Evolutionary conservation across 1,140 invertebrate genomes (phyloP).

Genomic region (Caenorhabditis latens): DNA sequence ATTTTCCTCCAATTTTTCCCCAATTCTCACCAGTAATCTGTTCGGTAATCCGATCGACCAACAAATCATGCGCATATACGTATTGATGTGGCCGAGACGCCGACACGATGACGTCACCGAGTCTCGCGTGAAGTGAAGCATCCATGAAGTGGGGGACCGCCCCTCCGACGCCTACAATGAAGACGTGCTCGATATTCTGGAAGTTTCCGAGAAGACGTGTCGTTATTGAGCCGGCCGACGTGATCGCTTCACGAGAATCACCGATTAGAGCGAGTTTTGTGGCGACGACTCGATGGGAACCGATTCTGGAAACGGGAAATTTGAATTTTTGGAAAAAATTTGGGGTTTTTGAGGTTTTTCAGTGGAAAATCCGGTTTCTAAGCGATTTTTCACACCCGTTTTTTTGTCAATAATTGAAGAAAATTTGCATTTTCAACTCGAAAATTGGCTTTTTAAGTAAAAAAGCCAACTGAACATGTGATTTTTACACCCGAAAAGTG

Average conservation of each 20-base stretch:
- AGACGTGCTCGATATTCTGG: constrained; percentile 93
- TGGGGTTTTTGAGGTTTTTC: neutral
- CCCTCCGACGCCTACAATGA: constrained; percentile 94
- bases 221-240: constrained; percentile 92
- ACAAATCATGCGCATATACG: constrained; percentile 73
- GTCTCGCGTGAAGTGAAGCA: constrained; percentile 80
- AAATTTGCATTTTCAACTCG: no score
- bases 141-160: constrained; percentile 98
- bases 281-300: constrained; percentile 92
- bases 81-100: constrained; percentile 66
- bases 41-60: constrained; percentile 74
- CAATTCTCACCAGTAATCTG: constrained; percentile 66
- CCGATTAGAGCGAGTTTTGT: constrained; percentile 96
- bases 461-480: no score
- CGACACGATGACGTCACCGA: constrained; percentile 88
- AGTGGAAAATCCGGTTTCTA: neutral
- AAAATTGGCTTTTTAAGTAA: no score
- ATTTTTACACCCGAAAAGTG: no score
- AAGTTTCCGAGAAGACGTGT: constrained; percentile 85
- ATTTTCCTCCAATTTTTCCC: constrained; percentile 70
- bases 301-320: constrained; percentile 86
- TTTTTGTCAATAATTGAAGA: constrained; percentile 95
- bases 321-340: neutral
- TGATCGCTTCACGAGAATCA: constrained; percentile 93
- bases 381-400: constrained; percentile 57